Evolutionary conservation across 2,113 vertebrate genomes (phyloP).

Genomic region (Poecilia latipinna): DNA sequence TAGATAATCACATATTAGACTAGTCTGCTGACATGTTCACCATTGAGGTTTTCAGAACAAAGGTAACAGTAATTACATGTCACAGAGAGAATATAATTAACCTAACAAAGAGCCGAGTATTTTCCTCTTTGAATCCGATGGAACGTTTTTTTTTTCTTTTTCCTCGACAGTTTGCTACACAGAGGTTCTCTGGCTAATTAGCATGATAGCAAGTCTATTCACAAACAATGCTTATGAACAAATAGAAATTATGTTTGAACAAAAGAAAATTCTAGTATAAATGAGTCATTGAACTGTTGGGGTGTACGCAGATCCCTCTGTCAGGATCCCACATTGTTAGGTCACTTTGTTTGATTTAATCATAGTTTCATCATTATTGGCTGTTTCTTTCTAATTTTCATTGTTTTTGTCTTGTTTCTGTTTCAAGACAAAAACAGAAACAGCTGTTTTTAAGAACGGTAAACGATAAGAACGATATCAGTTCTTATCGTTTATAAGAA

Average conservation of each 20-base stretch:
- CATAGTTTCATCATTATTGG: no score
- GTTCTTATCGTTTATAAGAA: no score
- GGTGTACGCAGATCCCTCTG: background rate
- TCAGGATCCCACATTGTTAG: no score
- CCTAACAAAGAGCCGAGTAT: background rate
- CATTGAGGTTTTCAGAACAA: background rate
- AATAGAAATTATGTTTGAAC: background rate
- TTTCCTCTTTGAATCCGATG: background rate
- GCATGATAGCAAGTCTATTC: background rate
- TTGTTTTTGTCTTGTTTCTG: no score
- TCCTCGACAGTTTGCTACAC: background rate
- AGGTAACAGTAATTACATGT: constrained; percentile 3
- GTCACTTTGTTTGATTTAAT: no score
- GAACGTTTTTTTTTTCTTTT: background rate
- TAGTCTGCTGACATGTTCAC: background rate
- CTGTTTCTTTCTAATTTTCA: no score
- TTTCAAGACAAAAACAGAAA: no score
- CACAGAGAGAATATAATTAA: constrained; percentile 1
- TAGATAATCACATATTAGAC: background rate
- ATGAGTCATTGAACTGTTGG: background rate
- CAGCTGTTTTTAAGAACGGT: no score
- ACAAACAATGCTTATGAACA: background rate
- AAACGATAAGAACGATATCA: no score
- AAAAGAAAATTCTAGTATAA: background rate
- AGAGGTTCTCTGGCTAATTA: background rate